A percentile compares a stretch with the other conserved stretches of the same genome.
These are phyloP conservation scores for Tuberolachnus salignus DNA, from an alignment of 2,888 invertebrate genomes.

Conservation along the genomic window DNA sequence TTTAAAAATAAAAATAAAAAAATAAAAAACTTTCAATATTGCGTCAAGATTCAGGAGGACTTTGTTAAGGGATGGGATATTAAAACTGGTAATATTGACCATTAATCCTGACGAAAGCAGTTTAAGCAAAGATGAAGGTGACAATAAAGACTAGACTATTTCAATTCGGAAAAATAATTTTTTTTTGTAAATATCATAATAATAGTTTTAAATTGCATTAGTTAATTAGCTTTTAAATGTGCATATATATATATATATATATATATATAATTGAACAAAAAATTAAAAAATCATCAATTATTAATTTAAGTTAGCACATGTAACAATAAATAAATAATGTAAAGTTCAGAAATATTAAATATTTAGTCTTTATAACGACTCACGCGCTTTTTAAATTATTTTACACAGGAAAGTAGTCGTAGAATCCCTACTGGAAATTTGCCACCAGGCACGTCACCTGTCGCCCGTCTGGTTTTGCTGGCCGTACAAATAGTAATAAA, in stretches of 20 bases:
- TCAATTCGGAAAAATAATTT: constrained; percentile 3
- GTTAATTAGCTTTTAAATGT: neutral
- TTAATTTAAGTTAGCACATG: neutral
- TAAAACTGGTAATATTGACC: neutral
- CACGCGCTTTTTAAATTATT: neutral
- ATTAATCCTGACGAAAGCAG: neutral
- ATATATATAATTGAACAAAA: too few species aligned
- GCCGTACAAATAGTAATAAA: too few species aligned
- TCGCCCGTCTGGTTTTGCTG: neutral
- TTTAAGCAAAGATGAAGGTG: neutral
- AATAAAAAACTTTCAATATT: too few species aligned
- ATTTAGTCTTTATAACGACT: constrained; percentile 3
- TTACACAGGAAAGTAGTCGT: neutral
- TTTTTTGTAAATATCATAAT: constrained; percentile 1
- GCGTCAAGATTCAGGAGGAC: neutral
- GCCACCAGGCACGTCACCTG: neutral
- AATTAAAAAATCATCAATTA: neutral
- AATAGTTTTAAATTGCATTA: constrained; percentile 11
- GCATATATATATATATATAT: neutral
- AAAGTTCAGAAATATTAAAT: neutral
- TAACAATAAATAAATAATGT: constrained; percentile 2
- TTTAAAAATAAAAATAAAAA: too few species aligned
- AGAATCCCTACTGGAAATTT: neutral
- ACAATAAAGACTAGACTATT: neutral
- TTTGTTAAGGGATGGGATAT: neutral